Evolutionary conservation across 1,140 invertebrate species (phyloP).

Genomic region (Pseudomyrmex pallidus): DNA sequence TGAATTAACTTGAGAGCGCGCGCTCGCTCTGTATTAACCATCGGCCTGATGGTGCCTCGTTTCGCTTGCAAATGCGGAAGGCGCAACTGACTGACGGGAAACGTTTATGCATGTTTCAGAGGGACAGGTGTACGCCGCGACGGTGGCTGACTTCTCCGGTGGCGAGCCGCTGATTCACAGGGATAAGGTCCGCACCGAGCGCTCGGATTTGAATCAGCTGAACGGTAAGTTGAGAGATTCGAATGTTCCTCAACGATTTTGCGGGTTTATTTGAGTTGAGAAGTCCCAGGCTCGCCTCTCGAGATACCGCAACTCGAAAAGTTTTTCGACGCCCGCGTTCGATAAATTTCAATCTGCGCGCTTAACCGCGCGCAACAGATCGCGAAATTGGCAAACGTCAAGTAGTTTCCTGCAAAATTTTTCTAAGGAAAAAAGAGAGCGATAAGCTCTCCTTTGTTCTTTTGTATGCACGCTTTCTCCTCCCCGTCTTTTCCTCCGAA

Average conservation of each 20-base stretch:
- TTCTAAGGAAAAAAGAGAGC: no score
- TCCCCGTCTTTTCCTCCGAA: no score
- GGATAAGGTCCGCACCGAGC: constrained; percentile 94
- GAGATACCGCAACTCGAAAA: not conserved
- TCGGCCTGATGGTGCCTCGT: constrained; percentile 30
- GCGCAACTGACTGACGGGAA: constrained; percentile 51
- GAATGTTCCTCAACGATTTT: not conserved
- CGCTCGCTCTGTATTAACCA: constrained; percentile 9
- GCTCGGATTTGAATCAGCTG: constrained; percentile 91
- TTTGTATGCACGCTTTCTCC: no score
- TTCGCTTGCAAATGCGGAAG: constrained; percentile 53
- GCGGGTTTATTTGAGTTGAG: not conserved
- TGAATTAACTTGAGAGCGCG: constrained; percentile 57
- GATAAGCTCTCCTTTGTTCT: no score
- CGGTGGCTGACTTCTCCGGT: constrained; percentile 97
- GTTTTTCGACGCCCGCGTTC: not conserved
- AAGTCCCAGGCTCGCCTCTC: no score
- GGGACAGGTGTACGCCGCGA: constrained; percentile 96
- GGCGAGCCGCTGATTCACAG: constrained; percentile 97
- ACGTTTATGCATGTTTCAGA: constrained; percentile 86
- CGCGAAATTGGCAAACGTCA: no score
- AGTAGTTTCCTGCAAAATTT: no score
- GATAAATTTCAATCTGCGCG: no score
- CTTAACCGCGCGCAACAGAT: no score
- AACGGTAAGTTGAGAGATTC: constrained; percentile 86